A percentile compares a stretch with the other conserved stretches of the same genome.
phyloP scores from a whole-genome alignment of 2,888 invertebrate species.

The Lycaena phlaeas region DNA sequence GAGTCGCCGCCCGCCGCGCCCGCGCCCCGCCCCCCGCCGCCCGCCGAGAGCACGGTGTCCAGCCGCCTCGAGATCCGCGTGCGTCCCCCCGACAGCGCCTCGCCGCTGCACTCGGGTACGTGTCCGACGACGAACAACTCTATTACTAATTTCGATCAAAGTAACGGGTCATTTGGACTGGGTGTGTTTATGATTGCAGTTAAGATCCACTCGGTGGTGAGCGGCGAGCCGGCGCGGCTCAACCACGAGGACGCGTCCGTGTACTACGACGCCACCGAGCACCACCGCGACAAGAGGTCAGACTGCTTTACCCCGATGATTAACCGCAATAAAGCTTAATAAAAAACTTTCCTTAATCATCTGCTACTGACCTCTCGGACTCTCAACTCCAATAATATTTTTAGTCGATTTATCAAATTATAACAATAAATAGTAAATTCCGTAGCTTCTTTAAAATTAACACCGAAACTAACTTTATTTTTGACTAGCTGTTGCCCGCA shows the following conservation, averaged over 20 bases:
- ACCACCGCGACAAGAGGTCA: constrained; percentile 63
- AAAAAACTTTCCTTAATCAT: not conserved
- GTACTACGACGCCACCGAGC: constrained; percentile 87
- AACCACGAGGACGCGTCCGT: constrained; percentile 82
- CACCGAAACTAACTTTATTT: too few species aligned
- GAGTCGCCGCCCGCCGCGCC: constrained; percentile 24
- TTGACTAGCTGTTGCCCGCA: too few species aligned
- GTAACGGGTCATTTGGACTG: not conserved
- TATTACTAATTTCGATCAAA: too few species aligned
- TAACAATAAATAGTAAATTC: too few species aligned
- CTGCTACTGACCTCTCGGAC: too few species aligned
- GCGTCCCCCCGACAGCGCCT: constrained; percentile 59
- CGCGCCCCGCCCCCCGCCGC: constrained; percentile 28
- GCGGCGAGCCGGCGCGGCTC: constrained; percentile 60
- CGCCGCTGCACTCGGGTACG: constrained; percentile 44
- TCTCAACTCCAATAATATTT: too few species aligned
- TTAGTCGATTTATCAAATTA: too few species aligned
- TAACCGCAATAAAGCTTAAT: too few species aligned
- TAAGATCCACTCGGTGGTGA: constrained; percentile 59
- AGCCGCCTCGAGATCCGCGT: constrained; percentile 89
- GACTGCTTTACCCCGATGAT: too few species aligned
- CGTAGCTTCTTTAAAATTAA: too few species aligned
- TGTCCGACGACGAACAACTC: too few species aligned
- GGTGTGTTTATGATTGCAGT: constrained; percentile 24
- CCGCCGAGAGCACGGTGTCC: constrained; percentile 73